phyloP scores from a whole-genome alignment of 1,140 invertebrate species.

The Zaprionus taronus region DNA sequence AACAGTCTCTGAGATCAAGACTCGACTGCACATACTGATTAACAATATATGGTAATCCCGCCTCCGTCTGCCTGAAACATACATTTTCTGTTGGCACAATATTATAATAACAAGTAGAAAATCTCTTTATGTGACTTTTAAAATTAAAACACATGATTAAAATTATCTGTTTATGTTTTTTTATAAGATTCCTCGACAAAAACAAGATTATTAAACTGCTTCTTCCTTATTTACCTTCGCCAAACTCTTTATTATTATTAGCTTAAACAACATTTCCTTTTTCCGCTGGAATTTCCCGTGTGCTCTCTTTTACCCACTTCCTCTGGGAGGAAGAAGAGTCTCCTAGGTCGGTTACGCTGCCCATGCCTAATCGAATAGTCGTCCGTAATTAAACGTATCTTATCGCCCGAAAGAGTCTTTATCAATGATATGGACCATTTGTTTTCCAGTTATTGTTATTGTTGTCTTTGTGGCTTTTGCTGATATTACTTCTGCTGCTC shows the following conservation, averaged over 20 bases:
- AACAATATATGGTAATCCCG: too few relatives aligned
- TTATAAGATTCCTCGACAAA: neutral
- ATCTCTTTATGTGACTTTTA: too few relatives aligned
- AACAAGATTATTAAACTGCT: neutral
- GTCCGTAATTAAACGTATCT: conserved; percentile 71
- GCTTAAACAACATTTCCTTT: neutral
- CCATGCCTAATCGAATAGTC: conserved; percentile 42
- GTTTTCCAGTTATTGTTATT: conserved; percentile 41
- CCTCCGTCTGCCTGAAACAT: too few relatives aligned
- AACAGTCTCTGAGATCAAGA: too few relatives aligned
- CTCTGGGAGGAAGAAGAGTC: neutral
- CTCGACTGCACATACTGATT: too few relatives aligned
- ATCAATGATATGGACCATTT: conserved; percentile 72
- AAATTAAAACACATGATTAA: too few relatives aligned
- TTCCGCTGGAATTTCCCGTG: neutral
- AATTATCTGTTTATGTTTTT: neutral
- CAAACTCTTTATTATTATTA: neutral
- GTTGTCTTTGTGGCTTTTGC: conserved; percentile 24
- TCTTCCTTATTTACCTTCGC: neutral
- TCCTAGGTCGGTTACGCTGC: neutral
- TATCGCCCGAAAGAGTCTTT: conserved; percentile 60
- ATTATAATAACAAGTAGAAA: too few relatives aligned
- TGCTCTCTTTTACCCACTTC: neutral
- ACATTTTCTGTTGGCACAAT: too few relatives aligned
- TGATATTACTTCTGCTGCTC: conserved; percentile 1